phyloP scores from a whole-genome alignment of 2,888 invertebrate species.

The Nomada lathburiana region DNA sequence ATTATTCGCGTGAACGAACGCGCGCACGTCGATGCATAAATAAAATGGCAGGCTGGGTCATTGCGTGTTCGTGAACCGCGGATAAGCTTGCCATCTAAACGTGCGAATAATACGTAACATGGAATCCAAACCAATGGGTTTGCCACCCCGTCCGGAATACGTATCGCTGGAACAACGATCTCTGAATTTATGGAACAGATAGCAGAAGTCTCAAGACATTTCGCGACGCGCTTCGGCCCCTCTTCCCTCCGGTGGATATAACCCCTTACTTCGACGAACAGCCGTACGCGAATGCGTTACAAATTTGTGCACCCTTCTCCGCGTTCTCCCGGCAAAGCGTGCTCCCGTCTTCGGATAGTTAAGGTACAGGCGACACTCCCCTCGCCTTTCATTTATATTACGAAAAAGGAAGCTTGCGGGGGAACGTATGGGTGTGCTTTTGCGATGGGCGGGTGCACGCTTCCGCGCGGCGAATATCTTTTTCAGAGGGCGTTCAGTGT shows the following conservation, averaged over 20 bases:
- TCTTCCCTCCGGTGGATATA: slow-evolving; percentile 24
- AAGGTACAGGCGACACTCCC: slow-evolving; percentile 19
- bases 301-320: slow-evolving; percentile 30
- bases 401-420: slow-evolving; percentile 35
- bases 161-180: slow-evolving; percentile 28
- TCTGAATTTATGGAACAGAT: slow-evolving; percentile 55
- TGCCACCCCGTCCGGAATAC: slow-evolving; percentile 18
- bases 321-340: neutral
- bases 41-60: slow-evolving; percentile 1
- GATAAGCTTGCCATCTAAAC: slow-evolving; percentile 43
- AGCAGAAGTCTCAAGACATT: slow-evolving; percentile 46
- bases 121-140: slow-evolving; percentile 4
- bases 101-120: slow-evolving; percentile 51
- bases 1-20: neutral
- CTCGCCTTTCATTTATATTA: slow-evolving; percentile 52
- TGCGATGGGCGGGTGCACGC: too few relatives aligned
- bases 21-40: neutral
- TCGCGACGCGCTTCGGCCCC: neutral
- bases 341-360: too few relatives aligned
- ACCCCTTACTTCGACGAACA: slow-evolving; percentile 38
- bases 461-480: slow-evolving; percentile 20
- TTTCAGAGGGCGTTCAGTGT: slow-evolving; percentile 19
- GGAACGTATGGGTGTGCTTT: neutral
- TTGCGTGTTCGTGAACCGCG: slow-evolving; percentile 34
- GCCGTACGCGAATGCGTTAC: slow-evolving; percentile 51